A percentile compares a stretch with the other conserved stretches of the same genome.
phyloP scores from a whole-genome alignment of 2,113 vertebrate genomes.

The Rhagologus leucostigma region DNA sequence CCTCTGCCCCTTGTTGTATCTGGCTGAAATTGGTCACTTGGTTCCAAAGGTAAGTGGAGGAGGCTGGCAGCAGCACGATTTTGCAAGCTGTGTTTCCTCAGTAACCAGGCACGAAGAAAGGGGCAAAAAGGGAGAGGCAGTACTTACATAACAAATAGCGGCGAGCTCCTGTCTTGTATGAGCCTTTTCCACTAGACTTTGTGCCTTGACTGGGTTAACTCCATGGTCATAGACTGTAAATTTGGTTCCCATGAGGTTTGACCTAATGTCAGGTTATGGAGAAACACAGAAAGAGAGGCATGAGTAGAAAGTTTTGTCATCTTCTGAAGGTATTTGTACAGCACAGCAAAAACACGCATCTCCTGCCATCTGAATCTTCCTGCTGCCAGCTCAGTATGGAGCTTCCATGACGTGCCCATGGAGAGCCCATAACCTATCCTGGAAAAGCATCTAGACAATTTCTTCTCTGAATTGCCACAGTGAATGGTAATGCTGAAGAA shows the following conservation, averaged over 20 bases:
- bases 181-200: slow-evolving; percentile 81
- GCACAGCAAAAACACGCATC: not conserved
- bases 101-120: not conserved
- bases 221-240: slow-evolving; percentile 95
- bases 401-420: not conserved
- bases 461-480: not conserved
- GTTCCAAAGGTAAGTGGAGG: not conserved
- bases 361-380: not conserved
- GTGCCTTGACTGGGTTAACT: slow-evolving; percentile 85
- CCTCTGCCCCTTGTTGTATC: not conserved
- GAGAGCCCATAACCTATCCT: not conserved
- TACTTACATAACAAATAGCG: slow-evolving; percentile 92
- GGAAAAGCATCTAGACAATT: not conserved
- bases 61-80: not conserved
- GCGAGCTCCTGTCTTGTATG: slow-evolving; percentile 89
- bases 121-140: not conserved
- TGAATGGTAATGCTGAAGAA: not conserved
- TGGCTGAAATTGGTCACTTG: not conserved
- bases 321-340: not conserved
- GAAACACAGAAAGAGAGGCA: not conserved
- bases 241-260: slow-evolving; percentile 96
- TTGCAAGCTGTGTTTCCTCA: not conserved
- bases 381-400: not conserved
- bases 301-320: not conserved
- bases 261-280: slow-evolving; percentile 71